Evolutionary conservation across 2,113 vertebrate genomes (phyloP).

Genomic region (Laticauda colubrina): DNA sequence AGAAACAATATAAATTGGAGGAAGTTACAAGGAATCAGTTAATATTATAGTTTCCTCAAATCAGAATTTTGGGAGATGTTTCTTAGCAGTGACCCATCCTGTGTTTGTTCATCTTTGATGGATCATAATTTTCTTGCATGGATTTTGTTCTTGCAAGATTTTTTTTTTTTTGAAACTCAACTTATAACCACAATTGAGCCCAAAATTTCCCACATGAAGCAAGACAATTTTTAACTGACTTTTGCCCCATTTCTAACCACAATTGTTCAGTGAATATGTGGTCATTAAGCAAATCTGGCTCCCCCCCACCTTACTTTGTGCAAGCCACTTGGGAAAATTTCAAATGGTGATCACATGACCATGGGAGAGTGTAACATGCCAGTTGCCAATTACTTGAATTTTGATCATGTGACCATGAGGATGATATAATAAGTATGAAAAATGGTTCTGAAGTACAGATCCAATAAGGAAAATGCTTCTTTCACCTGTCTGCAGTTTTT

Average conservation of each 20-base stretch:
- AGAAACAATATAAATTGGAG: not conserved
- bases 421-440: too few relatives aligned
- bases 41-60: not conserved
- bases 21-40: not conserved
- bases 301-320: too few relatives aligned
- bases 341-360: too few relatives aligned
- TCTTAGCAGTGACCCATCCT: not conserved
- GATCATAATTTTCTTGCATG: not conserved
- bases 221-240: too few relatives aligned
- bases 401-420: not conserved
- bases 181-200: too few relatives aligned
- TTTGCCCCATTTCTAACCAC: too few relatives aligned
- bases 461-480: not conserved
- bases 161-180: too few relatives aligned
- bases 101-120: not conserved
- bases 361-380: too few relatives aligned
- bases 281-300: too few relatives aligned
- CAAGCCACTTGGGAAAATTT: too few relatives aligned
- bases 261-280: too few relatives aligned
- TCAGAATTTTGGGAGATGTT: not conserved
- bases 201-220: too few relatives aligned
- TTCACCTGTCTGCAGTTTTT: not conserved
- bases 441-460: not conserved
- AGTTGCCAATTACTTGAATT: not conserved
- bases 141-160: not conserved